Evolutionary conservation across 2,888 invertebrate genomes (phyloP), one percentile per base, ranked within the genome.

Genomic region (Mythimna lalbum): DNA sequence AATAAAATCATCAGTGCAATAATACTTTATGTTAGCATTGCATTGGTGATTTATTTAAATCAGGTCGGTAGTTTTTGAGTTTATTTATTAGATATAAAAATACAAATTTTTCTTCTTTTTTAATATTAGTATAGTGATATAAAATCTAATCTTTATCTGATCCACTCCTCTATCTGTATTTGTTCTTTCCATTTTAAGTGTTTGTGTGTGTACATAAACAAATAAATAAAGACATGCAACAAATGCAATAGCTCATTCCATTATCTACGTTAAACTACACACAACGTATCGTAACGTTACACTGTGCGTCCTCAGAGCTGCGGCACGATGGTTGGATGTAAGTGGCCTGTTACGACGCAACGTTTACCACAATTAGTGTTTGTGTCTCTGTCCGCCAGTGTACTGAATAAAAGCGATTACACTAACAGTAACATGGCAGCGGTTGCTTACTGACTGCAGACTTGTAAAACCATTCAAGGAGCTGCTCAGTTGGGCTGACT

Each of bases 301-400:
- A 62, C 53, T 27, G 23, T 31, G 53, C 27, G 39, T 63, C 27
- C 71, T 63, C 50, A 64, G 63, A 72, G 50, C 60, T 49, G 78
- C 27, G 61, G 62, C 27, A 50, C 27, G 75, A 79, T 75, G 74
- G 64, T 64, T 64, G 67, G 57, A 65, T 59, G 72, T 64, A 77
- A 81, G 67, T 76, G 77, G 81, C 33, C 62, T 59, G 72, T 55
- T 77, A 67, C 67, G 64, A 68, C 62, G 27, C 81, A 71, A 81
- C 67, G 59, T 76, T 81, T 76, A 65, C 81, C 81, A 81, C 78
- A 81, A 81, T 78, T 81, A 67, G 81, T 76, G 64, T n/a, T 67
- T 65, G 47, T 72, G 78, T 76, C 63, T 69, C 43, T 62, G 80
- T 47, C 61, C 39, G 21, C 76, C 63, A 63, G 61, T 64, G 39